These are phyloP conservation scores for Dryobota labecula DNA, from an alignment of 2,888 invertebrate genomes.

Conservation along the genomic window DNA sequence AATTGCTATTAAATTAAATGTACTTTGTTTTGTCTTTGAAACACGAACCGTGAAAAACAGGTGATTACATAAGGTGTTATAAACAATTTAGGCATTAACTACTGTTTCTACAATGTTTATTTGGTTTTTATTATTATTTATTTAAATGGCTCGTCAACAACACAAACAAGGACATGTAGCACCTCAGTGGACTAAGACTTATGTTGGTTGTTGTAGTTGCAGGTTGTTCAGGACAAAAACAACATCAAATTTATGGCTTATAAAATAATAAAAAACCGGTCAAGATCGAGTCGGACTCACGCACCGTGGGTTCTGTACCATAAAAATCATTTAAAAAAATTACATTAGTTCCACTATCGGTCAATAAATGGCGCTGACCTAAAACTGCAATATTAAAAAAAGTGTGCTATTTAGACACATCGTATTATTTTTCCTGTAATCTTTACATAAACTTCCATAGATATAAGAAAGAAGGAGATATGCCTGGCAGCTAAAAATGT, in stretches of 20 bases:
- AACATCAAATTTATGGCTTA: neutral
- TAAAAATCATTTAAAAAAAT: too few relatives aligned
- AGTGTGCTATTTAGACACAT: too few relatives aligned
- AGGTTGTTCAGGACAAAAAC: neutral
- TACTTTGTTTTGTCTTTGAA: conserved; percentile 40
- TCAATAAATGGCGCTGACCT: too few relatives aligned
- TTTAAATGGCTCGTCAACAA: neutral
- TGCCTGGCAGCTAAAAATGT: too few relatives aligned
- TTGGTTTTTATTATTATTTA: conserved; percentile 7
- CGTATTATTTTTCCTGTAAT: too few relatives aligned
- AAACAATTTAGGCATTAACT: conserved; percentile 4
- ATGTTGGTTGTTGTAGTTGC: neutral
- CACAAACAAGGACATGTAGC: neutral
- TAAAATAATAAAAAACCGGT: neutral
- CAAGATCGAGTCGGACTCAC: too few relatives aligned
- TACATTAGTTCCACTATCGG: too few relatives aligned
- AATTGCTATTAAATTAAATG: conserved; percentile 46
- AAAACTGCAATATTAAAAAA: too few relatives aligned
- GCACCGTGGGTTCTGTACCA: too few relatives aligned
- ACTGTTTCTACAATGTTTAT: neutral
- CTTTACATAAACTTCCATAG: too few relatives aligned
- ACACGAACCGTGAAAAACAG: conserved; percentile 28
- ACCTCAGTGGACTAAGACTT: too few relatives aligned
- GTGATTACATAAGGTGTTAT: conserved; percentile 23
- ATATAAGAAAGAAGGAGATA: too few relatives aligned